phyloP scores from a whole-genome alignment of 2,113 vertebrate genomes.

The Mobula birostris region DNA sequence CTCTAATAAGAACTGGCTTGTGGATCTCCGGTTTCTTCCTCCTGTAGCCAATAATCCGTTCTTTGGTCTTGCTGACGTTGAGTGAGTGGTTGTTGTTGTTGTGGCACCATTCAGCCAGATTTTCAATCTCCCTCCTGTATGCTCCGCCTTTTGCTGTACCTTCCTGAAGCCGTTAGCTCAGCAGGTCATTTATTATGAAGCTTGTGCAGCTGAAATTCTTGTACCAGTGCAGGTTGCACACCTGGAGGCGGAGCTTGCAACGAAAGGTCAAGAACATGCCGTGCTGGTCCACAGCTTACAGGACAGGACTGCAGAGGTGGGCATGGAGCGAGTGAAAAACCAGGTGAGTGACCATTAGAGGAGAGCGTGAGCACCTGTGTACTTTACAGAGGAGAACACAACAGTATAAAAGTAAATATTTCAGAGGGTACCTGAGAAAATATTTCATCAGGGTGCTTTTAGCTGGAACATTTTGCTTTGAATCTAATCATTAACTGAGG shows the following conservation, averaged over 20 bases:
- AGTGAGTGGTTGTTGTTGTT: no score
- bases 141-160: no score
- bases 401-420: no score
- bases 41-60: no score
- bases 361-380: no score
- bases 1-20: no score
- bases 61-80: no score
- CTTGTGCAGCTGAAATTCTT: background rate
- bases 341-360: constrained; percentile 57
- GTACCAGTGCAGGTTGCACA: constrained; percentile 43
- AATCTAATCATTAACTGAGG: background rate
- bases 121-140: no score
- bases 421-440: fast-evolving
- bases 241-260: constrained; percentile 43
- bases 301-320: constrained; percentile 67
- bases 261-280: constrained; percentile 53
- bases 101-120: no score
- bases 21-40: no score
- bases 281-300: constrained; percentile 64
- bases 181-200: background rate
- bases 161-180: background rate
- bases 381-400: no score
- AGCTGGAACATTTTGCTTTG: background rate
- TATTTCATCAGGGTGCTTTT: background rate
- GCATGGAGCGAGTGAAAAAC: constrained; percentile 63